Conservation (phyloP, 2,113 vertebrate species). For the Nansenia antarctica region DNA sequence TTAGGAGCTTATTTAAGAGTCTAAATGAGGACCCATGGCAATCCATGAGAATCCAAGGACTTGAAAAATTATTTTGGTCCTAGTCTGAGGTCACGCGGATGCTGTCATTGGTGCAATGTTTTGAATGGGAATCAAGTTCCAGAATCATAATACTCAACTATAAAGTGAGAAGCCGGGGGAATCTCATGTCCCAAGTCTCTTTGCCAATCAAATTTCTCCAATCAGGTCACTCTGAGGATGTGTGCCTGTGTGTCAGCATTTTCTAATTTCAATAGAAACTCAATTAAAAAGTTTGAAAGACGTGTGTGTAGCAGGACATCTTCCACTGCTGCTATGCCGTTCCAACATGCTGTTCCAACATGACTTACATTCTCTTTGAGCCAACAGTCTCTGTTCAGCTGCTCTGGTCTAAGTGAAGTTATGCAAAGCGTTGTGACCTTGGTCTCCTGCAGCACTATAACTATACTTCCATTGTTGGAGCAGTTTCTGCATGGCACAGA, state of each 20-base stretch:
- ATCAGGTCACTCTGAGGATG: conserved; percentile 52
- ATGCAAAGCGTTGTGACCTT: conserved; percentile 16
- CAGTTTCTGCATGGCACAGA: conserved; percentile 32
- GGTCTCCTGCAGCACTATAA: conserved; percentile 21
- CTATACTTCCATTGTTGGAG: no score
- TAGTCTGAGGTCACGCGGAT: conserved; percentile 42
- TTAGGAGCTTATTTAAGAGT: conserved; percentile 54
- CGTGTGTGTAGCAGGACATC: conserved; percentile 35
- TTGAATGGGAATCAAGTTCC: conserved; percentile 41
- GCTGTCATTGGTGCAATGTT: conserved; percentile 63
- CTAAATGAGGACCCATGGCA: conserved; percentile 45
- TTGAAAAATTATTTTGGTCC: no score
- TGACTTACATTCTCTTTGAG: conserved; percentile 15
- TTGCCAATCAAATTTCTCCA: conserved; percentile 60
- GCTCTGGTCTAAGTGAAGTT: background rate
- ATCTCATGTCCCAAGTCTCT: conserved; percentile 56
- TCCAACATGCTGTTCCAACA: background rate
- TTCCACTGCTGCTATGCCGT: background rate
- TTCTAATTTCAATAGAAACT: conserved; percentile 55
- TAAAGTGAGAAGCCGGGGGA: conserved; percentile 34
- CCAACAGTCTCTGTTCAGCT: background rate
- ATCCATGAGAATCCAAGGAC: no score
- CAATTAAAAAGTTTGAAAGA: conserved; percentile 54
- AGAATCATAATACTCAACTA: conserved; percentile 59
- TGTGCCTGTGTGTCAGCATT: conserved; percentile 56